Evolutionary conservation across 64 coral and sea anemone genomes (phyloP).

Genomic region (Stylophora pistillata): DNA sequence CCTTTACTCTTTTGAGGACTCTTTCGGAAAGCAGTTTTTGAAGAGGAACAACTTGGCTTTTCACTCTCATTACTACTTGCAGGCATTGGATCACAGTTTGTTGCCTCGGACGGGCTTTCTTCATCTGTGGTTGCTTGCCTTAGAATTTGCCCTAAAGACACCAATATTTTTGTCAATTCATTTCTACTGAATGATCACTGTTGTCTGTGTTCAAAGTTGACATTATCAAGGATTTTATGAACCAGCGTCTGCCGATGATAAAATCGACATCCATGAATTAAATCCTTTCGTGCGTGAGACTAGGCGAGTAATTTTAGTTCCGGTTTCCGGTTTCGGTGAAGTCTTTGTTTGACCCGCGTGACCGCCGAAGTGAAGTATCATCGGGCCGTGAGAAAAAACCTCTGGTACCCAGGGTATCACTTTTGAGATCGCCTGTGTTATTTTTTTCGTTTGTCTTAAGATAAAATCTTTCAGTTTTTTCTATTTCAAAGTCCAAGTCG

Average conservation of each 20-base stretch:
- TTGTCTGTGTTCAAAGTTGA: constrained; percentile 39
- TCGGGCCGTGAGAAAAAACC: constrained; percentile 38
- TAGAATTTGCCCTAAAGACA: background rate
- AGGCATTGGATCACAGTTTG: constrained; percentile 46
- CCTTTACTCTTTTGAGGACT: too few relatives aligned
- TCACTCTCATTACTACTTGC: constrained; percentile 51
- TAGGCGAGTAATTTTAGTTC: constrained; percentile 38
- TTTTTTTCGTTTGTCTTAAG: constrained; percentile 60
- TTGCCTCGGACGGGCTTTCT: constrained; percentile 40
- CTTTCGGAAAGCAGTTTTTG: too few relatives aligned
- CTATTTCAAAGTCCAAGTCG: too few relatives aligned
- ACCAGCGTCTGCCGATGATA: constrained; percentile 41
- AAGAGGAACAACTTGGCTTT: constrained; percentile 45
- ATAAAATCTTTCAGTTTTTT: constrained; percentile 58
- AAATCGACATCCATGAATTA: constrained; percentile 44
- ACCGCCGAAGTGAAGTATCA: too few relatives aligned
- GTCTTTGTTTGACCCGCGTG: too few relatives aligned
- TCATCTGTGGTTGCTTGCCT: constrained; percentile 13
- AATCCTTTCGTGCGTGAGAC: constrained; percentile 46
- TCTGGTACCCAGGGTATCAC: constrained; percentile 53
- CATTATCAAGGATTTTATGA: constrained; percentile 52
- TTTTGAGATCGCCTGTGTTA: constrained; percentile 68
- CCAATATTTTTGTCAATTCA: constrained; percentile 1
- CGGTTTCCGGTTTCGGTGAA: too few relatives aligned
- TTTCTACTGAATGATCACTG: background rate